phyloP scores from a whole-genome alignment of 2,113 vertebrate species.

The Oryzias curvinotus region DNA sequence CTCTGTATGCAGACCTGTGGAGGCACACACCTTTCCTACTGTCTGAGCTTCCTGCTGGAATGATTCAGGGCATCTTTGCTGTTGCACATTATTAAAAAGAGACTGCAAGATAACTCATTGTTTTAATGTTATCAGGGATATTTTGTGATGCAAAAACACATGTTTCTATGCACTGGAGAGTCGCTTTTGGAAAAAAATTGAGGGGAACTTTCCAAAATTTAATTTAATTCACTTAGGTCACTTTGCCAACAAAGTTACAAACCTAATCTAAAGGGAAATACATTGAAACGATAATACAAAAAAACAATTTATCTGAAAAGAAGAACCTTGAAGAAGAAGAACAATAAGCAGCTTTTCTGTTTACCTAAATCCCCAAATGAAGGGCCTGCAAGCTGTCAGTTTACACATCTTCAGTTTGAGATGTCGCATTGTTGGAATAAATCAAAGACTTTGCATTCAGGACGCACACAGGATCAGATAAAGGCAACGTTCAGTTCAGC shows the following conservation, averaged over 20 bases:
- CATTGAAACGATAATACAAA: not conserved
- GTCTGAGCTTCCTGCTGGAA: conserved; percentile 18
- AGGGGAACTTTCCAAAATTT: not conserved
- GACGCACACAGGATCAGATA: not conserved
- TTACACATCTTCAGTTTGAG: not conserved
- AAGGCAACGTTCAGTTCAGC: not conserved
- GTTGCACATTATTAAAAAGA: conserved; percentile 1
- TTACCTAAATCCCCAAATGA: not conserved
- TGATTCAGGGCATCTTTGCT: conserved; percentile 6
- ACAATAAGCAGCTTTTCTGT: not conserved
- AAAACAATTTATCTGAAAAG: not conserved
- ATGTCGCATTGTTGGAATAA: conserved; percentile 9
- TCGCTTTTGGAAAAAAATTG: too few relatives aligned
- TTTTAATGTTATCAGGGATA: too few relatives aligned
- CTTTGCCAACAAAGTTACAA: not conserved
- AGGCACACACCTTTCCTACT: conserved; percentile 11
- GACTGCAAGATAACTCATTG: not conserved
- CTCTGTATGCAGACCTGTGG: conserved; percentile 21
- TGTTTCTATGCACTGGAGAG: too few relatives aligned
- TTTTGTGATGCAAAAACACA: too few relatives aligned
- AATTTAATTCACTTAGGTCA: not conserved
- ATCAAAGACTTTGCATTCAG: not conserved
- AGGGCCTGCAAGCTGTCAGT: too few relatives aligned
- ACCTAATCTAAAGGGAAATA: not conserved
- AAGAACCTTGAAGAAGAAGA: not conserved